Conservation (phyloP, 2,888 invertebrate species). For the Adelphocoris suturalis region DNA sequence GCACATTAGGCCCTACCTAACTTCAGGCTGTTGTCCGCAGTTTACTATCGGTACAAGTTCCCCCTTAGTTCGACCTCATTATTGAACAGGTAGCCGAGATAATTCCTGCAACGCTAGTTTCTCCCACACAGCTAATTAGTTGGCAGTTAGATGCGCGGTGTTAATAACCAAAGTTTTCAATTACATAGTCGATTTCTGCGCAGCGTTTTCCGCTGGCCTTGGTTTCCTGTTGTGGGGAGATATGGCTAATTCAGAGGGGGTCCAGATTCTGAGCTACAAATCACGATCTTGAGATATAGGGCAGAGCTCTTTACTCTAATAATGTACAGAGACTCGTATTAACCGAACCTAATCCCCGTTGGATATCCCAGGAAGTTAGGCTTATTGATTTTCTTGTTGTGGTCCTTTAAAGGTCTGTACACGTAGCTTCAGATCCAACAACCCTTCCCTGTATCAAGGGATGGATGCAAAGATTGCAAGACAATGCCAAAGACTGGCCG, state of each 20-base stretch:
- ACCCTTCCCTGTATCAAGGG: no score
- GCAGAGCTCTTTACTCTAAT: no score
- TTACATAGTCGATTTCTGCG: slow-evolving; percentile 17
- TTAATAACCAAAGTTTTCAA: slow-evolving; percentile 65
- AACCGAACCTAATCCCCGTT: no score
- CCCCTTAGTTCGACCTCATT: slow-evolving; percentile 33
- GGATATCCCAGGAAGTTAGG: no score
- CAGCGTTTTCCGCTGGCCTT: slow-evolving; percentile 11
- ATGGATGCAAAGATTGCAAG: no score
- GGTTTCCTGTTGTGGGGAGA: slow-evolving; percentile 11
- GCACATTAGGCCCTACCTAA: neutral
- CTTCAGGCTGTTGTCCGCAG: neutral
- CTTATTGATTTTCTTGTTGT: no score
- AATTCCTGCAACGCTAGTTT: slow-evolving; percentile 53
- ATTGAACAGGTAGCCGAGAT: slow-evolving; percentile 44
- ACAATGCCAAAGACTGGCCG: no score
- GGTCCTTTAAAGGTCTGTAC: no score
- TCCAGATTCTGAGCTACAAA: neutral
- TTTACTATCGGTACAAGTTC: slow-evolving; percentile 8
- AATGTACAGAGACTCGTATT: no score
- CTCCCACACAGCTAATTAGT: slow-evolving; percentile 47
- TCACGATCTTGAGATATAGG: neutral
- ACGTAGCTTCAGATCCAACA: no score
- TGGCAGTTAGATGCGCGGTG: slow-evolving; percentile 49
- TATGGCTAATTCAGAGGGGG: neutral